Base-by-base conservation (phyloP, 2,113 vertebrate species). In the Notarius lentiginosus region DNA sequence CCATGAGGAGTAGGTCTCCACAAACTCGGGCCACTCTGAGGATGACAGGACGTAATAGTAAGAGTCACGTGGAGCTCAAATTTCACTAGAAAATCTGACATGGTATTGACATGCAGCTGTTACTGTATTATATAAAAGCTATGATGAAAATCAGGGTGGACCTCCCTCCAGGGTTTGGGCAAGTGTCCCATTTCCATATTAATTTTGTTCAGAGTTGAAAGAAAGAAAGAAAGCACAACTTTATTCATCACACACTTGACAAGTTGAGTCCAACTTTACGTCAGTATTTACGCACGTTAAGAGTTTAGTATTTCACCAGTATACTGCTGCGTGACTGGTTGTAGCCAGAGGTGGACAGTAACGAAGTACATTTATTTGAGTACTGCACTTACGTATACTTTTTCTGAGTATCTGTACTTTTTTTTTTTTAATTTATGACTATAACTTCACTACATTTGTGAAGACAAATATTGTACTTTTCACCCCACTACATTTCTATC, bases 21-120 rank as follows among this genome's bases (percentile, higher is more conserved):
- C 97, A 0, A 99, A 99, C 66, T 99, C 98, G 0, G 97, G 97
- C 98, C 98, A 99, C 76, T 99, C 98, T 99, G 95, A 0, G 65
- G 87, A 91, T 79, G 34, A 12, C 0, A 85, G 20, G 5, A n/a
- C 1, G 30, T 7, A 4, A 70, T n/a, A 8, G 27, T 30, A 61
- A 22, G 6, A 55, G 9, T 18, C 7, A 0, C 24, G n/a, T 65
- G 63, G 9, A 51, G 81, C 82, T 51, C 18, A 41, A 11, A 49
- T 17, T 15, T 72, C 7, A 47, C 5, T 68, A 27, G 15, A 75
- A 75, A 75, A 75, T 49, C 8, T 22, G 34, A 41, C 30, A 18
- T 41, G 22, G 34, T 20, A 34, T 72, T 20, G 30, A 76, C 10
- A 12, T 12, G 1, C 4, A 5, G 2, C 5, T 1, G 41, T 76